Conservation (phyloP, 64 coral and sea anemone genomes). For the Acropora yongei region DNA sequence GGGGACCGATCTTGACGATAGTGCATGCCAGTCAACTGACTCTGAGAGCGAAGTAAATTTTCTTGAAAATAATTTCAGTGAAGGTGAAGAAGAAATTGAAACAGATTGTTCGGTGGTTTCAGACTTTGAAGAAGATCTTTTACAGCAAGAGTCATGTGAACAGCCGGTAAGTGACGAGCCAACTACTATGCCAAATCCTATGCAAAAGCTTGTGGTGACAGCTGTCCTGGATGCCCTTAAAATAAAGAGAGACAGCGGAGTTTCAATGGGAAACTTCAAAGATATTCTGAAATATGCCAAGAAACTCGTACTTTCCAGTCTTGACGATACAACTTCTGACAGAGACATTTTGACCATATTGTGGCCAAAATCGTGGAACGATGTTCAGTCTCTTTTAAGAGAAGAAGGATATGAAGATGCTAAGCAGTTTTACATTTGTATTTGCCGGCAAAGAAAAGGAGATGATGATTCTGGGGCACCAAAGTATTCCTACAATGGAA, state of each 20-base stretch:
- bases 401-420: conserved; percentile 63
- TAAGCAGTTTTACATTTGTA: conserved; percentile 71
- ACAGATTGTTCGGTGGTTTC: no score
- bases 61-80: no score
- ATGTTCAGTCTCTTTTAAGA: conserved; percentile 57
- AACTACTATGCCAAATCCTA: neutral
- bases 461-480: conserved; percentile 25
- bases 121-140: no score
- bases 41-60: no score
- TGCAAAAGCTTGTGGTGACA: conserved; percentile 62
- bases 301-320: conserved; percentile 40
- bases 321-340: conserved; percentile 17
- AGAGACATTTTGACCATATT: conserved; percentile 33
- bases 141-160: neutral
- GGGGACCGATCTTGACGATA: neutral
- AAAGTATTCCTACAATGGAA: neutral
- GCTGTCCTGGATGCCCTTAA: conserved; percentile 76
- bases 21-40: no score
- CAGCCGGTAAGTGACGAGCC: neutral
- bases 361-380: conserved; percentile 78
- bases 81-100: no score
- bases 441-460: neutral
- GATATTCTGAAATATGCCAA: conserved; percentile 76
- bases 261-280: conserved; percentile 53
- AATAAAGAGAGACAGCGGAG: conserved; percentile 57